Evolutionary conservation across 92 coral and sea anemone species (phyloP), one percentile per base, ranked within the genome.

Genomic region (Porites divaricata): DNA sequence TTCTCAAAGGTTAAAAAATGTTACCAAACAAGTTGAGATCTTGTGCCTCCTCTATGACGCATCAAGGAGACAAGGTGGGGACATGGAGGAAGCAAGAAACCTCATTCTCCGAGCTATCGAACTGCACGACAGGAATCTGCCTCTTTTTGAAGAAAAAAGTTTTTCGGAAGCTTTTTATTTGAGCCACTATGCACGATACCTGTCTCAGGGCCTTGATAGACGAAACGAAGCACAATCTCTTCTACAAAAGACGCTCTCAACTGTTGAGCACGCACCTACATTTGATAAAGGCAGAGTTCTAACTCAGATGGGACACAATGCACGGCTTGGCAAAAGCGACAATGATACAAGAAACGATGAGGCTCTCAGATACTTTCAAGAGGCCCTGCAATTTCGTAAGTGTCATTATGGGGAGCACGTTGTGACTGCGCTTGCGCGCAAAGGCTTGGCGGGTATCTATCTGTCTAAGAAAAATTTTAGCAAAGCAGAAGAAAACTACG

Each of bases 1-100:
- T 28, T 56, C 77, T 6, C 1, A 25, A 28, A 67, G 15, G 76
- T 24, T 20, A 84, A 24, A 5, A 24, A 4, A n/a, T n/a, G n/a
- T n/a, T n/a, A 24, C 67, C 26, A 21, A 41, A 24, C 49, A 56
- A 84, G 67, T 76, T 64, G 83, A 84, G 67, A 84, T 84, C 26
- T 74, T 84, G 83, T 84, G 82, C 52, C 70, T 84, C 48, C 88
- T 67, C 56, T 72, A 79, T 56, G 62, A 75, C 0, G 88, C 76
- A 84, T 24, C 81, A 20, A 67, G 83, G 64, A 54, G 15, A 54
- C 58, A 54, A 0, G 58, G 58, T 0, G 58, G 58, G 17, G 58
- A 54, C 2, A 54, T 53, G 58, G 7, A 53, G 58, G 0, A 54
- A 11, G 9, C 17, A 54, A 54, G 9, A 54, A 14, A 54, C 0